Evolutionary conservation across 2,888 invertebrate species (phyloP), one percentile per base, ranked within the genome.

Genomic region (Amphipoea oculea): DNA sequence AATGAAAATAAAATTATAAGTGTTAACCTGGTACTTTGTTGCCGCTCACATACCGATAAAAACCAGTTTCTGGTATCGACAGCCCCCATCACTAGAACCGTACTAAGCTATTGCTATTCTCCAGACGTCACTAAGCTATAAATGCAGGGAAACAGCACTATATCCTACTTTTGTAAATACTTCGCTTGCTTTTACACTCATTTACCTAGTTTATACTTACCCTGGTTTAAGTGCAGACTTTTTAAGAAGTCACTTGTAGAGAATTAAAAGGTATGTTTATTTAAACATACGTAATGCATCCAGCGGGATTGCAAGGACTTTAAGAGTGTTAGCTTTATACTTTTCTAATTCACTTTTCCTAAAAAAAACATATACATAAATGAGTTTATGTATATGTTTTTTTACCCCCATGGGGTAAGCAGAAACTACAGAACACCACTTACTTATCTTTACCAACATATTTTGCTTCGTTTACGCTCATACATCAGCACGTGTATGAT

Each of bases 91-190:
- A 66, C 79, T 79, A 86, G 23, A 29, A 11, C 4, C 20, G 3
- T 66, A 81, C 72, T 77, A 68, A 73, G 45, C 69, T 48, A 81
- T 70, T 48, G 65, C 68, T 60, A 74, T 78, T 84, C 65, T 78
- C 72, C 29, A 86, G 68, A 86, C 78, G 23, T 73, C 72, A 73
- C 78, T 82, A 84, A 86, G 79, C 86, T 86, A 75, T 65, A 54
- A 63, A 65, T 66, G 79, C 79, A 79, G 12, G 73, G 20, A 78
- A 76, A 78, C 74, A 62, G 45, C 65, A 81, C 73, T 83, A 83
- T 77, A 87, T 78, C 62, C 74, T 65, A 63, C 62, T 83, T 80
- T 70, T 76, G 73, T 81, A 71, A 83, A 79, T 60, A 86, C 40
- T 75, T 72, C 36, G 74, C 69, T 62, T 75, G 78, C 57, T 78